A percentile compares a stretch with the other conserved stretches of the same genome.
These are phyloP conservation scores for Yponomeuta plumbellus DNA, from an alignment of 2,888 invertebrate species.

Conservation along the genomic window DNA sequence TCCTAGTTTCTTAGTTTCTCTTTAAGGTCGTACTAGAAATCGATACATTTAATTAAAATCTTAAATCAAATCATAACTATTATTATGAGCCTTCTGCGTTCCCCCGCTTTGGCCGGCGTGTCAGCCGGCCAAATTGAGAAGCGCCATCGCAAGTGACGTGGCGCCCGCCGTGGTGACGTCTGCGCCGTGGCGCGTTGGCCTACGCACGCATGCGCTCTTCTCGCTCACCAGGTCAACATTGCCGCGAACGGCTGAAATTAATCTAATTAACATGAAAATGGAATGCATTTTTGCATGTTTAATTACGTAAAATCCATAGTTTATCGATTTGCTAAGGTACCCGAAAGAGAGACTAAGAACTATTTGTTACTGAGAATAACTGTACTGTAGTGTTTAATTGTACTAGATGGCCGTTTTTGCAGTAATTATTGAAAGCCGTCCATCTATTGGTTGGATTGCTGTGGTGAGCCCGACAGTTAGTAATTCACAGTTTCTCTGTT, in stretches of 20 bases:
- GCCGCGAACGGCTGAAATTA: not conserved
- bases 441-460: not conserved
- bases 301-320: no score
- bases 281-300: no score
- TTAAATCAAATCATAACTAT: no score
- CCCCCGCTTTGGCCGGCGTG: not conserved
- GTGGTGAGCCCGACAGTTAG: not conserved
- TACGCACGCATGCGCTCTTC: not conserved
- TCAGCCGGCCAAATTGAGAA: not conserved
- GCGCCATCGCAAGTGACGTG: not conserved
- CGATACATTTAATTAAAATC: no score
- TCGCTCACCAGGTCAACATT: not conserved
- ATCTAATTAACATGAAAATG: not conserved
- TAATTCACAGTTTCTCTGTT: not conserved
- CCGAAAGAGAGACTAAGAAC: not conserved
- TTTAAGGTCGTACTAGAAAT: no score
- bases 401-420: not conserved
- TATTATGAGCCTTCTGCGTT: no score
- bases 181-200: not conserved
- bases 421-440: not conserved
- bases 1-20: no score
- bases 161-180: not conserved
- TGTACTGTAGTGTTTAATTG: not conserved
- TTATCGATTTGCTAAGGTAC: no score
- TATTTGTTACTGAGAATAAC: not conserved